Conservation (phyloP, 2,797 vertebrate genomes). For the Chiroxiphia lanceolata region DNA sequence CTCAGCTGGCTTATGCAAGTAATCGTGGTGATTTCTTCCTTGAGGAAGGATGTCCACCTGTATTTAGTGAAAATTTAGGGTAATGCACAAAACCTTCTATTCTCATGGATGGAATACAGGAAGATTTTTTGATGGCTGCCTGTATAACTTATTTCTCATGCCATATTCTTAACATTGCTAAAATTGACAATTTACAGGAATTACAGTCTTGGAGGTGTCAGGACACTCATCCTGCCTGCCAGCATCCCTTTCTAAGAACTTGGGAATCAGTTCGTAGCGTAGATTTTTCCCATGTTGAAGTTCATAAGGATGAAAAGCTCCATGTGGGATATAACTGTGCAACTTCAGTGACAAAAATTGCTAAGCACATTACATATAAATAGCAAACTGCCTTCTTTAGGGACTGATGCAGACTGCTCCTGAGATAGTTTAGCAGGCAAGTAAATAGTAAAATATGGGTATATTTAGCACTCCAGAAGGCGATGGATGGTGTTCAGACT, state of each 20-base stretch:
- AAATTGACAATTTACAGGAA: background rate
- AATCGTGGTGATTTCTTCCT: background rate
- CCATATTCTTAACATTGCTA: background rate
- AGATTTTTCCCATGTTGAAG: background rate
- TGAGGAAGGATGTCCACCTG: background rate
- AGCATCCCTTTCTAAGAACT: background rate
- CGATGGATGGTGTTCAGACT: background rate
- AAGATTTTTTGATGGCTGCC: background rate
- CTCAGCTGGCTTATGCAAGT: background rate
- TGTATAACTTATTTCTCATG: background rate
- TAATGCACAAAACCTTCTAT: background rate
- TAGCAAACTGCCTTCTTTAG: slow-evolving; percentile 36
- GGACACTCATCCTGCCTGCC: background rate
- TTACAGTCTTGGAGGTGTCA: background rate
- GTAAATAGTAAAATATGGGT: slow-evolving; percentile 1
- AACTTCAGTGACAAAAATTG: slow-evolving; percentile 32
- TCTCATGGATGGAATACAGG: background rate
- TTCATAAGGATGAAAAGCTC: slow-evolving; percentile 26
- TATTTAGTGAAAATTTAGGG: background rate
- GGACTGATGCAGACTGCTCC: background rate
- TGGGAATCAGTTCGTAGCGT: background rate
- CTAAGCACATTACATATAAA: slow-evolving; percentile 35
- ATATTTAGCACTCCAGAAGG: slow-evolving; percentile 46
- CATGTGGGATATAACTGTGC: background rate
- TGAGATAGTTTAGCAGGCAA: background rate